A percentile compares a stretch with the other conserved stretches of the same genome.
Conservation (phyloP, 1,140 invertebrate species). For the Psilanteris sp. region DNA sequence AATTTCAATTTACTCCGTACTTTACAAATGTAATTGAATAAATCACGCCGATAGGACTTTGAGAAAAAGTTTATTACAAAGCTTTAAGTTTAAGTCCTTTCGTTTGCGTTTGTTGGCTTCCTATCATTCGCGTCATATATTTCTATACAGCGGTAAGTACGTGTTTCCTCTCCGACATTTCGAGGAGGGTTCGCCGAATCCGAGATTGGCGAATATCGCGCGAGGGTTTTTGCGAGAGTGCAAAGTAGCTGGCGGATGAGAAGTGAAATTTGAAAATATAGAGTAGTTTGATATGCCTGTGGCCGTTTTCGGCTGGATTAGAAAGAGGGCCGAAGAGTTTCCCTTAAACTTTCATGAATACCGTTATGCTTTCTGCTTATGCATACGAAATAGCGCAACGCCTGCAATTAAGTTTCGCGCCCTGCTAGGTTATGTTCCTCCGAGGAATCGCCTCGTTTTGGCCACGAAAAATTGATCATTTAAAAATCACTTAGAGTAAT, state of each 20-base stretch:
- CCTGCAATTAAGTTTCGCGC: constrained; percentile 41
- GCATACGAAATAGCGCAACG: constrained; percentile 43
- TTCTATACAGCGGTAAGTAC: constrained; percentile 53
- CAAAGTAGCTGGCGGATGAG: constrained; percentile 39
- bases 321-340: constrained; percentile 31
- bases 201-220: constrained; percentile 52
- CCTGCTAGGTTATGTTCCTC: constrained; percentile 12
- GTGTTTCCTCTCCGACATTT: constrained; percentile 39
- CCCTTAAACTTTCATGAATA: constrained; percentile 52
- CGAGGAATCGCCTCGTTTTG: constrained; percentile 5
- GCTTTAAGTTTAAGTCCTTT: constrained; percentile 16
- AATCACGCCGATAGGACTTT: constrained; percentile 25
- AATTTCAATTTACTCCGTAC: constrained; percentile 49
- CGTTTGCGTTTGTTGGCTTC: constrained; percentile 6
- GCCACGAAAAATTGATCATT: constrained; percentile 33
- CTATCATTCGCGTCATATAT: constrained; percentile 26
- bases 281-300: constrained; percentile 35
- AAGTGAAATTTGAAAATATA: constrained; percentile 59
- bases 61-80: constrained; percentile 42
- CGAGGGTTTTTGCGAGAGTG: constrained; percentile 42
- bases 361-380: constrained; percentile 44
- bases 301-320: constrained; percentile 42
- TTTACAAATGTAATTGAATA: constrained; percentile 50
- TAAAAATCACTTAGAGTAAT: constrained; percentile 16
- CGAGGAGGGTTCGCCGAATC: constrained; percentile 33